Evolutionary conservation across 1,140 invertebrate genomes (phyloP).

Genomic region (Archegozetes longisetosus): DNA sequence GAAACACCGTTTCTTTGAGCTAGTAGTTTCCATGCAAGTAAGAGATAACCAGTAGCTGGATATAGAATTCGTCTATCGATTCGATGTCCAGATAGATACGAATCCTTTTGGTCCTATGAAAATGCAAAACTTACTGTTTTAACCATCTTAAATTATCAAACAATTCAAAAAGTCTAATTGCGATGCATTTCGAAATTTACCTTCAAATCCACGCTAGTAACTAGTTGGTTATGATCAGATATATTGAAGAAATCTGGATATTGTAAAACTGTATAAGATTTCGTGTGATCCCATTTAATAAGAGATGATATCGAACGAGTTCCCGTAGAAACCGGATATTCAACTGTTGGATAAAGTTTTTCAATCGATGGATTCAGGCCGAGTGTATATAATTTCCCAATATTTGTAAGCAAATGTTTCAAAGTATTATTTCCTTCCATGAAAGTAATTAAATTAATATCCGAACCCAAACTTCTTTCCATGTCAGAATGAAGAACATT

Average conservation of each 20-base stretch:
- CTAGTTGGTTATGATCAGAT: neutral
- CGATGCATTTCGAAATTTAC: too few relatives aligned
- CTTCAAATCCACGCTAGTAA: neutral
- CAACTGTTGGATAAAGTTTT: slow-evolving; percentile 26
- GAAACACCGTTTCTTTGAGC: slow-evolving; percentile 60
- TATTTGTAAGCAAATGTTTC: neutral
- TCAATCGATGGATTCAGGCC: slow-evolving; percentile 50
- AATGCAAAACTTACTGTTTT: neutral
- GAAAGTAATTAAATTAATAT: slow-evolving; percentile 32
- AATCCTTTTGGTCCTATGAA: slow-evolving; percentile 28
- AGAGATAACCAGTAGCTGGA: slow-evolving; percentile 85
- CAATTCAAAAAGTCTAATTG: too few relatives aligned
- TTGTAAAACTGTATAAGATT: slow-evolving; percentile 4
- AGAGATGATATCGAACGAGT: slow-evolving; percentile 33
- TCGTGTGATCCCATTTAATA: slow-evolving; percentile 36
- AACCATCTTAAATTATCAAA: slow-evolving; percentile 31
- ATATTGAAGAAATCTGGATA: slow-evolving; percentile 15
- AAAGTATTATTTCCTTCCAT: slow-evolving; percentile 28
- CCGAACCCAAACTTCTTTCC: slow-evolving; percentile 41
- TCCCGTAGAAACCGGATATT: slow-evolving; percentile 32
- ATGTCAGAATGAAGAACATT: slow-evolving; percentile 57
- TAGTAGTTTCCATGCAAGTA: slow-evolving; percentile 76
- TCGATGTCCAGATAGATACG: slow-evolving; percentile 62
- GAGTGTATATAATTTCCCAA: slow-evolving; percentile 49
- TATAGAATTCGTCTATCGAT: slow-evolving; percentile 87